Evolutionary conservation across 1,140 invertebrate species (phyloP).

Genomic region (Apis florea): DNA sequence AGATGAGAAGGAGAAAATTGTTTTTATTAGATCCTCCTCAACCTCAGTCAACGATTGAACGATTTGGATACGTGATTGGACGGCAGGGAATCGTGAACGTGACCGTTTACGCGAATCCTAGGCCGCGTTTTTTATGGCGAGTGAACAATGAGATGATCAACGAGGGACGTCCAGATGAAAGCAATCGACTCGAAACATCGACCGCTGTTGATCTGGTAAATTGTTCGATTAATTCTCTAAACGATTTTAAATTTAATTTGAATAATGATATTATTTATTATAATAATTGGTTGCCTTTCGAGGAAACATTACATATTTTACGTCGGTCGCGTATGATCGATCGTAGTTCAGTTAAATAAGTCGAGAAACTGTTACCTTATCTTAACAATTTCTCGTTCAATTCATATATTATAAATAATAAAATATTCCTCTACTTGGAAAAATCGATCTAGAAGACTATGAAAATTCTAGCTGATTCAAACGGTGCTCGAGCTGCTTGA

Average conservation of each 20-base stretch:
- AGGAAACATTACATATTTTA: too few species aligned
- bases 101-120: constrained; percentile 85
- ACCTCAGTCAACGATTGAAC: constrained; percentile 79
- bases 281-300: neutral
- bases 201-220: constrained; percentile 81
- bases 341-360: too few species aligned
- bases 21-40: constrained; percentile 83
- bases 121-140: constrained; percentile 84
- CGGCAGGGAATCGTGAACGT: constrained; percentile 85
- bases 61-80: constrained; percentile 87
- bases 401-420: too few species aligned
- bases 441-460: too few species aligned
- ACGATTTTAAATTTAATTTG: neutral
- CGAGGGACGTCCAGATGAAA: constrained; percentile 80
- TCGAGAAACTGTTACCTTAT: too few species aligned
- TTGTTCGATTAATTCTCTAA: neutral
- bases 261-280: too few species aligned
- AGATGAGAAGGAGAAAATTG: neutral
- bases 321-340: too few species aligned
- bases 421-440: too few species aligned
- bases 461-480: too few species aligned
- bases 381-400: too few species aligned
- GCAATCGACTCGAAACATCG: constrained; percentile 79
- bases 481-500: too few species aligned
- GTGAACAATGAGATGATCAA: constrained; percentile 82